Conservation (phyloP, 2,797 vertebrate species). For the Glossophaga mutica region DNA sequence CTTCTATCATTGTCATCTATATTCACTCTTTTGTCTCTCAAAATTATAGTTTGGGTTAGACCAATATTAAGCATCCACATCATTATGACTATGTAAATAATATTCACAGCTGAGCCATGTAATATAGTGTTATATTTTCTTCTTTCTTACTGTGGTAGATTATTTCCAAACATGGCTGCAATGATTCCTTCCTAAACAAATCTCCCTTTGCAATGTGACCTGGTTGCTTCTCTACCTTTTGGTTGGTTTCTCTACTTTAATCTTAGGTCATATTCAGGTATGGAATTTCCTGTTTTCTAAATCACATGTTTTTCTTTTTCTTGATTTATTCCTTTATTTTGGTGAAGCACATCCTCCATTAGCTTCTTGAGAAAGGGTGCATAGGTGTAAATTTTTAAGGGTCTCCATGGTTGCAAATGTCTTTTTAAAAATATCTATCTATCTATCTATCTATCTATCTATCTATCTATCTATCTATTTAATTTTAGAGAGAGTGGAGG, state of each 20-base stretch:
- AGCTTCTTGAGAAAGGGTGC: background rate
- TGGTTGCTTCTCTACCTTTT: background rate
- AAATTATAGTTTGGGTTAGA: slow-evolving; percentile 11
- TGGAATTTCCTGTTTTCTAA: background rate
- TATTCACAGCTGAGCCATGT: background rate
- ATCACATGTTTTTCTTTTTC: background rate
- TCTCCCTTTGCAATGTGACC: background rate
- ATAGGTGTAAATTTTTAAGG: background rate
- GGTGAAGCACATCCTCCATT: background rate
- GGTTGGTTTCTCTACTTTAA: background rate
- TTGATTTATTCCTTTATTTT: slow-evolving; percentile 1
- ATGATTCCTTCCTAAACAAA: background rate
- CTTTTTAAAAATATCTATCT: background rate
- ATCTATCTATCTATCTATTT: too few relatives aligned
- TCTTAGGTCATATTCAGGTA: background rate
- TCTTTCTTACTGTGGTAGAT: background rate
- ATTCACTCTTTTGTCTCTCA: background rate
- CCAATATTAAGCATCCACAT: slow-evolving; percentile 19
- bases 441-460: too few relatives aligned
- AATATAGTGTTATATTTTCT: background rate
- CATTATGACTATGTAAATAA: background rate
- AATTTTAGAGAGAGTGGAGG: too few relatives aligned
- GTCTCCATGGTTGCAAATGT: background rate
- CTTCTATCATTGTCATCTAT: background rate
- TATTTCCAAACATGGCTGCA: background rate